Base-by-base conservation (phyloP, 2,888 invertebrate species). In the Lacanobia wlatinum region DNA sequence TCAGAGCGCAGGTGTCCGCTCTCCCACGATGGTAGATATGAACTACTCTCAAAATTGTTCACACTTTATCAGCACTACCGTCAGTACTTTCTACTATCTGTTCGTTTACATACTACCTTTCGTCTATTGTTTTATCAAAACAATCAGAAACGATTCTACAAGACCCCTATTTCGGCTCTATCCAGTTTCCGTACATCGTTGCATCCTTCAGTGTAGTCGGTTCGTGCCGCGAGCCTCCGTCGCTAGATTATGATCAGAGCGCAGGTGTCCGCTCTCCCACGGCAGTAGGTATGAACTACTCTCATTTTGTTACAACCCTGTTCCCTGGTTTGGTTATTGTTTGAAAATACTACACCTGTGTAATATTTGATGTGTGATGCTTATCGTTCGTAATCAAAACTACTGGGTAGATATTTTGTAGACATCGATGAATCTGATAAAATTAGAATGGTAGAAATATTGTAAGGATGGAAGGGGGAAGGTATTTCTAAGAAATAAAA, bases 181-280 rank as follows among this genome's bases (percentile, higher is more conserved):
- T 83, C 79, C 52, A 79, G 83, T n/a, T 0, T 7, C 1, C 21
- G 3, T 60, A 66, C 6, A 28, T 80, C 67, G 10, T 21, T 14
- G 55, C 56, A 71, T 59, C 34, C 82, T 63, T 80, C 73, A 63
- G 38, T 40, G 59, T 53, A 66, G 58, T 62, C 40, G 59, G 80
- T 86, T 83, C 91, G 91, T 91, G 92, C 92, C 90, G 66, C 77
- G 76, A 82, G 64, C 84, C 79, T 77, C 79, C 80, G 79, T 85
- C 84, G 83, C 85, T 83, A 92, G 92, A 92, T 92, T 92, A 91
- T 76, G 87, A 91, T 90, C 91, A 83, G 21, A 63, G 73, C 67
- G 46, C 92, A 91, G 88, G 84, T 90, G 92, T 34, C 64, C 21
- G 65, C 82, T 88, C 90, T 88, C 92, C 90, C 89, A 82, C 73